Percentiles rank a stretch among this genome's conserved stretches.
Evolutionary conservation across 2,797 vertebrate genomes (phyloP).

Genomic region (Antrozous pallidus): DNA sequence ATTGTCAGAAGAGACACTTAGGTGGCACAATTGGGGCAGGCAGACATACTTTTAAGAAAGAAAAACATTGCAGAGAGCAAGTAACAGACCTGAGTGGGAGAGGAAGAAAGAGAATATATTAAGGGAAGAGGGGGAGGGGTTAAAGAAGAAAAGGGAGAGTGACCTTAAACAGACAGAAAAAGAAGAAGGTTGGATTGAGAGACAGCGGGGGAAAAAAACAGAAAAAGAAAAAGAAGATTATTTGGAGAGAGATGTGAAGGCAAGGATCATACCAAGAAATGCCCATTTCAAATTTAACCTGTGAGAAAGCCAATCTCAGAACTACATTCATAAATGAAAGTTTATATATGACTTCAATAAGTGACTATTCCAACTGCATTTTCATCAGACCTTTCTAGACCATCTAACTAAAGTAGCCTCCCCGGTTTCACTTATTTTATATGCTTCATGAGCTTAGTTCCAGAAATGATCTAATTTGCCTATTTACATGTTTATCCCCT

Average conservation of each 20-base stretch:
- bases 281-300: neutral
- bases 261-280: neutral
- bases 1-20: neutral
- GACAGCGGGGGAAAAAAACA: neutral
- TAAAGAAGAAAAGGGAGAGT: neutral
- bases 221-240: neutral
- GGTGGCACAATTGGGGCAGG: neutral
- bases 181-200: neutral
- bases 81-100: neutral
- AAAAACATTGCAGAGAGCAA: neutral
- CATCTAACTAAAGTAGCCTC: neutral
- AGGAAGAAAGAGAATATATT: neutral
- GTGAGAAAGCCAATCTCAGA: neutral
- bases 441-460: neutral
- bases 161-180: neutral
- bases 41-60: neutral
- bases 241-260: neutral
- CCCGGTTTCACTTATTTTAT: neutral
- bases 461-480: neutral
- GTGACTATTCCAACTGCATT: neutral
- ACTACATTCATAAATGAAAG: neutral
- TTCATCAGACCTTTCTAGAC: neutral
- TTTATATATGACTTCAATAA: neutral
- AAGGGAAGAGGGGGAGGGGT: neutral
- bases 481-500: neutral